Evolutionary conservation across 2,113 vertebrate genomes (phyloP), one percentile per base, ranked within the genome.

Genomic region (Jacana jacana): DNA sequence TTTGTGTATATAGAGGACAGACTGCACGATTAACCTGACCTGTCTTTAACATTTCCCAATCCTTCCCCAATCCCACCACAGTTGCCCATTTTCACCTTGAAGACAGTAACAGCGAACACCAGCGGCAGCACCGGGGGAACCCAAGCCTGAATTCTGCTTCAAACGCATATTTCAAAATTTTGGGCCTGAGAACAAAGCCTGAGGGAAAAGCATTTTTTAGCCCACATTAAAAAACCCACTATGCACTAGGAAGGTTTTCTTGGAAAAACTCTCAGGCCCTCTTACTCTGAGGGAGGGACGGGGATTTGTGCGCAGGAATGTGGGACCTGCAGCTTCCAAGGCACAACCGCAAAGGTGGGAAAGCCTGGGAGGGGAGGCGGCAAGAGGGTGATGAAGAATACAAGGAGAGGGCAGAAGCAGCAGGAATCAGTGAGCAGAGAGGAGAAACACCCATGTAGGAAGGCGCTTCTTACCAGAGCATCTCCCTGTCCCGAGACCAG

Each of bases 31-130:
- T 61, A 91, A 44, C 65, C 55, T 88, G 86, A 81, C 73, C 86
- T 93, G 73, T 69, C 73, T 86, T 68, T 57, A 93, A 77, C 76
- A 35, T 61, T 84, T 81, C 42, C 77, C 52, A 78, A 2, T 71
- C 31, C 28, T 81, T 82, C 68, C 35, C 33, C 77, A 79, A 5
- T 60, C 60, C 72, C 87, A n/a, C 14, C 72, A 61, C 9, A 61
- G 57, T 81, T 76, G 22, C 20, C 39, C 39, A 24, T 95, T 92
- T 94, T 91, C 80, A 81, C 65, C 61, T 95, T 65, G 52, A 79
- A 87, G 44, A 48, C 49, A 65, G 27, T 49, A 79, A 79, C 30
- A 84, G 52, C 35, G 84, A 75, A 89, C 33, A 65, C 4, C 18
- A 68, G 30, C 6, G 2, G 18, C 15, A 55, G 39, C 33, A 76